Evolutionary conservation across 1,140 invertebrate genomes (phyloP).

Genomic region (Monochamus saltuarius): DNA sequence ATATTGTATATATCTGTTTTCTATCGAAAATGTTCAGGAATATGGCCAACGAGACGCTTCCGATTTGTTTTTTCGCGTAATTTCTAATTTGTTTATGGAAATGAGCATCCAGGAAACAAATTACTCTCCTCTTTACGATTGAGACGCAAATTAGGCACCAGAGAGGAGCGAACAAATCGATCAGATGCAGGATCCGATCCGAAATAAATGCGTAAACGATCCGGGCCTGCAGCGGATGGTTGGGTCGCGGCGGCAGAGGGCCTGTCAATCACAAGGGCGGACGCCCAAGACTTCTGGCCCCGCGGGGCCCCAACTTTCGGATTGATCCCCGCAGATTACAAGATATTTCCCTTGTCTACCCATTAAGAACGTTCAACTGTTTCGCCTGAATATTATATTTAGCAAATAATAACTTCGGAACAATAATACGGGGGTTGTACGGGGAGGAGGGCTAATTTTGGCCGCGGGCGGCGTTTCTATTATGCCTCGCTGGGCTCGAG

Average conservation of each 20-base stretch:
- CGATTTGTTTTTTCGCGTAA: too few relatives aligned
- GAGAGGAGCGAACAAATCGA: conserved; percentile 1
- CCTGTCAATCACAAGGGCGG: conserved; percentile 25
- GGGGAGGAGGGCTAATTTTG: too few relatives aligned
- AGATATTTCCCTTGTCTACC: conserved; percentile 29
- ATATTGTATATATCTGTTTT: too few relatives aligned
- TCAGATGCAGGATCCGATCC: neutral
- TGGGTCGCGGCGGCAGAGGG: conserved; percentile 19
- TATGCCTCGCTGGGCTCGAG: too few relatives aligned
- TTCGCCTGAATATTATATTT: conserved; percentile 20
- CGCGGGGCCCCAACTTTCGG: conserved; percentile 33
- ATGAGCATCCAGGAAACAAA: too few relatives aligned
- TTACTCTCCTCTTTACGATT: too few relatives aligned
- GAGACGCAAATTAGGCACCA: too few relatives aligned
- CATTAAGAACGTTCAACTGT: conserved; percentile 22
- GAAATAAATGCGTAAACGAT: conserved; percentile 25
- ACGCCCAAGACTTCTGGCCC: conserved; percentile 15
- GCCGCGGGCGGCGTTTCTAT: too few relatives aligned
- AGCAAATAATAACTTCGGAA: conserved; percentile 23
- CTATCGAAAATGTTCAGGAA: too few relatives aligned
- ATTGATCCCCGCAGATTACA: conserved; percentile 37
- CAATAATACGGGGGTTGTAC: conserved; percentile 16
- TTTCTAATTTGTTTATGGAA: too few relatives aligned
- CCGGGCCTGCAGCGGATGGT: conserved; percentile 21
- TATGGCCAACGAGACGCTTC: too few relatives aligned